Base-by-base conservation (phyloP, 1,140 invertebrate species). In the Pogonomyrmex californicus region DNA sequence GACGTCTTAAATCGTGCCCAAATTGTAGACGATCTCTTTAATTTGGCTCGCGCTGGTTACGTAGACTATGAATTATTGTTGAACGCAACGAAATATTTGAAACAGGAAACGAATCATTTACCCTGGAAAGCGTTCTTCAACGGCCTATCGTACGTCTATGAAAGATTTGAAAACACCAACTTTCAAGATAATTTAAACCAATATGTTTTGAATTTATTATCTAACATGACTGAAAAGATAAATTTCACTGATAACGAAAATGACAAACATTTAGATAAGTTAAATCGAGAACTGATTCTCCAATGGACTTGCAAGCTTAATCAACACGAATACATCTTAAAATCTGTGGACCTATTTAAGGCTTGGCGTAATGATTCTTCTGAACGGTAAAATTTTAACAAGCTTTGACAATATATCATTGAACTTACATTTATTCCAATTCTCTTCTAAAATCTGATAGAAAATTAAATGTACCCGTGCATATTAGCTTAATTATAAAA, bases 1-100 rank as follows among this genome's bases (percentile, higher is more conserved):
- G 96, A 96, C 86, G 94, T 93, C 6, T 89, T 96, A 0, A 97
- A 97, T 93, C 95, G 97, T 47, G 97, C 96, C 0, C 96, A 96
- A 51, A 95, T 97, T 75, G 93, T 97, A 33, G 96, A 96, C 66
- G 96, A 97, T 87, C 91, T 96, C 62, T 91, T 95, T 1, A 94
- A 95, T 88, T 85, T 96, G 41, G 95, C 95, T n/a, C 93, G 95
- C 77, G 93, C 94, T 38, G 92, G 92, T 9, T 88, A 95, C 17
- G 71, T 95, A 2, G 63, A 89, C 0, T 94, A 95, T 9, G 85
- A 91, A 1, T 60, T 94, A 5, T 86, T 94, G 17, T 87, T 96
- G 0, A 82, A 92, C 41, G 95, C 96, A 0, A 96, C 96, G 7
- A 96, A 95, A 87, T 96, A 97, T 87, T 95, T 97, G 9, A 93